Conservation (phyloP, 2,888 invertebrate genomes). For the Tipula unca region DNA sequence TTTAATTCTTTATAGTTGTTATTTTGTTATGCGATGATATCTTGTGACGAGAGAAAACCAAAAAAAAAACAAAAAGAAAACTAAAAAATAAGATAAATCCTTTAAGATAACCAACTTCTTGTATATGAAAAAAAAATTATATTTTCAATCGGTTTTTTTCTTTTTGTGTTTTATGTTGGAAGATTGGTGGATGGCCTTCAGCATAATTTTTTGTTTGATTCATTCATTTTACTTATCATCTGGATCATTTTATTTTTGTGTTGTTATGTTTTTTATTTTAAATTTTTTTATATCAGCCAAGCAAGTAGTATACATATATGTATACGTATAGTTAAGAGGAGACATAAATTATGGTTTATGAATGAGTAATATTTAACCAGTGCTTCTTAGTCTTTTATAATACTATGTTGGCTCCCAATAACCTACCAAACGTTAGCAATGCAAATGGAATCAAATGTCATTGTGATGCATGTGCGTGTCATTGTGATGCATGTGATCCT, state of each 20-base stretch:
- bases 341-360: background rate
- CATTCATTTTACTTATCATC: background rate
- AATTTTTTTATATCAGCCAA: background rate
- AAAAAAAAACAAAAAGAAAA: too few relatives aligned
- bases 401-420: too few relatives aligned
- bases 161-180: background rate
- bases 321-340: background rate
- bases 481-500: too few relatives aligned
- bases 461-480: too few relatives aligned
- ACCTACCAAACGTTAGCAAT: too few relatives aligned
- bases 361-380: background rate
- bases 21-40: background rate
- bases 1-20: background rate
- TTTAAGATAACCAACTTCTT: background rate
- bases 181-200: background rate
- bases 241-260: background rate
- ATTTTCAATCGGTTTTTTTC: background rate
- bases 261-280: background rate
- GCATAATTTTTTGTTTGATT: background rate
- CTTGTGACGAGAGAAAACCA: background rate
- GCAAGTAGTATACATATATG: too few relatives aligned
- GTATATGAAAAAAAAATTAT: background rate
- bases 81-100: conserved; percentile 1
- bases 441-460: too few relatives aligned
- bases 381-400: too few relatives aligned